These are phyloP conservation scores for Zhuqinia jingwanae DNA, from an alignment of 2,888 invertebrate species.

Conservation along the genomic window DNA sequence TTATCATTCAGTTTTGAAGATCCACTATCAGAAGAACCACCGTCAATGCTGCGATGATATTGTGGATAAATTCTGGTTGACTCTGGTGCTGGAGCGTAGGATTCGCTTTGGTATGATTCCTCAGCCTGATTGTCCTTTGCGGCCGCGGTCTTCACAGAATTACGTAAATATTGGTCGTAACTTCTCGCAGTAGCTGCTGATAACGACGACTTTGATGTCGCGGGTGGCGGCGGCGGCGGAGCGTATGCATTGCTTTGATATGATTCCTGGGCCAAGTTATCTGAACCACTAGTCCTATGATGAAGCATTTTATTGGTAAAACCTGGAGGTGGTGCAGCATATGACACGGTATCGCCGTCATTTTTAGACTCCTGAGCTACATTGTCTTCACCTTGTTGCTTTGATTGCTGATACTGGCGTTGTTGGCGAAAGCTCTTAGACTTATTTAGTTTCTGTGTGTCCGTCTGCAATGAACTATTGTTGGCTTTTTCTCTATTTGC, in stretches of 20 bases:
- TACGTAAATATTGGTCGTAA: not conserved
- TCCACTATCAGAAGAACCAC: not conserved
- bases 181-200: not conserved
- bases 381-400: constrained; percentile 13
- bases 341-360: not conserved
- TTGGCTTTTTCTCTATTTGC: not conserved
- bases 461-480: not conserved
- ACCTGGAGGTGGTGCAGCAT: not conserved
- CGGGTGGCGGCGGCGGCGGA: not conserved
- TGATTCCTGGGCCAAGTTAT: constrained; percentile 15
- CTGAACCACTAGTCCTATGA: not conserved
- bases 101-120: not conserved
- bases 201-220: not conserved
- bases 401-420: not conserved
- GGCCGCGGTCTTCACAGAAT: not conserved
- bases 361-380: constrained; percentile 8
- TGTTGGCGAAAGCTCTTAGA: too few species aligned
- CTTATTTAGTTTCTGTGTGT: too few species aligned
- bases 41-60: not conserved
- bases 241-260: constrained; percentile 12
- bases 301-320: not conserved
- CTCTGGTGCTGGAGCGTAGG: not conserved
- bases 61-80: not conserved
- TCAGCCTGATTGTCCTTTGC: not conserved
- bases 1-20: not conserved